Evolutionary conservation across 2,888 invertebrate species (phyloP).

Genomic region (Nemoura dubitans): DNA sequence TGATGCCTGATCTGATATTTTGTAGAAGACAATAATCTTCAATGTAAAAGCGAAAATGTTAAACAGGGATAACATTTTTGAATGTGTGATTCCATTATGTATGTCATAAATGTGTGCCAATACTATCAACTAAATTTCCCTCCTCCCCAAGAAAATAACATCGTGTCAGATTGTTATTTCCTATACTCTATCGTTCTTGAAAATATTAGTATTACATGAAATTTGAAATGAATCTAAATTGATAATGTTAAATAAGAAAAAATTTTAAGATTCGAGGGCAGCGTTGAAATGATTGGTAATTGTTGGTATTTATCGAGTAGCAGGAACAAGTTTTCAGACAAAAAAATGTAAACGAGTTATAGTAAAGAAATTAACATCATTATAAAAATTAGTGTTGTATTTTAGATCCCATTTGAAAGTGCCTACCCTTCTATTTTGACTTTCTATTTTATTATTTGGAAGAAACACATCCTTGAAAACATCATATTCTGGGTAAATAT

Average conservation of each 20-base stretch:
- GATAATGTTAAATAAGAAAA: slow-evolving; percentile 34
- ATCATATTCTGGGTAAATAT: slow-evolving; percentile 38
- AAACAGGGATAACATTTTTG: not conserved
- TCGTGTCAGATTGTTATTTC: slow-evolving; percentile 23
- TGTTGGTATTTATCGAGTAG: slow-evolving; percentile 22
- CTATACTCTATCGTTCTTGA: slow-evolving; percentile 2
- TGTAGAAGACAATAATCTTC: slow-evolving; percentile 43
- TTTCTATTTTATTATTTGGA: slow-evolving; percentile 26
- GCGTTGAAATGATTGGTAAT: not conserved
- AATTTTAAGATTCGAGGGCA: not conserved
- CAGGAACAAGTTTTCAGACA: not conserved
- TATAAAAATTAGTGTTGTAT: slow-evolving; percentile 15
- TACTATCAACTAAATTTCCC: slow-evolving; percentile 36
- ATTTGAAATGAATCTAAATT: slow-evolving; percentile 33
- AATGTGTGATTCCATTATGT: slow-evolving; percentile 37
- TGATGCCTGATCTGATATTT: slow-evolving; percentile 39
- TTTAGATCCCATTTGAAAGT: slow-evolving; percentile 23
- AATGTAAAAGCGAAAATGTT: slow-evolving; percentile 1
- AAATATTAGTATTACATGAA: slow-evolving; percentile 22
- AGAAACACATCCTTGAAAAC: slow-evolving; percentile 19
- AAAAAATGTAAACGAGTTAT: slow-evolving; percentile 28
- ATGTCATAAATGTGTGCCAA: slow-evolving; percentile 42
- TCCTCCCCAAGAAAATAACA: slow-evolving; percentile 24
- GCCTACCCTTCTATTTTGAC: slow-evolving; percentile 14
- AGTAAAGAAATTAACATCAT: slow-evolving; percentile 36